A percentile compares a stretch with the other conserved stretches of the same genome.
These are phyloP conservation scores for Portevinia maculata DNA, from an alignment of 2,888 invertebrate species.

Conservation along the genomic window DNA sequence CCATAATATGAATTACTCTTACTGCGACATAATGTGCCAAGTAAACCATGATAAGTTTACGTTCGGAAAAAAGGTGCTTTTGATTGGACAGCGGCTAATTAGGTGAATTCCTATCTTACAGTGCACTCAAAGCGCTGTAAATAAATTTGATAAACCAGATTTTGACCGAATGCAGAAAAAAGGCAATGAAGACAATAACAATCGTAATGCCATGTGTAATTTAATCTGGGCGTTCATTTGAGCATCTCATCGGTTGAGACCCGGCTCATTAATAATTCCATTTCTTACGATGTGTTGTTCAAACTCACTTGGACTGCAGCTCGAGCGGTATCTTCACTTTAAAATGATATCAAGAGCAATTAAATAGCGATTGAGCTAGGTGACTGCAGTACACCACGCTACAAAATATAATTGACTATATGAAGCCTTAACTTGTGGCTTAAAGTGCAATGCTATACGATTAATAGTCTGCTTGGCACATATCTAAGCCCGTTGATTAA, in stretches of 20 bases:
- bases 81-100: slow-evolving; percentile 53
- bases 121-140: slow-evolving; percentile 14
- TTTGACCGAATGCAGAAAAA: slow-evolving; percentile 11
- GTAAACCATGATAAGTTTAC: neutral
- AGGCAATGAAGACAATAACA: slow-evolving; percentile 14
- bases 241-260: slow-evolving; percentile 5
- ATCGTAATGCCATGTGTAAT: slow-evolving; percentile 31
- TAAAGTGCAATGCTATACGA: neutral
- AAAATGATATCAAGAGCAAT: slow-evolving; percentile 35
- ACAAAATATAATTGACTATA: slow-evolving; percentile 48
- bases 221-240: slow-evolving; percentile 45
- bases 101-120: slow-evolving; percentile 36
- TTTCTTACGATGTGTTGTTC: slow-evolving; percentile 34
- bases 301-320: slow-evolving; percentile 47
- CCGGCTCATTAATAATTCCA: slow-evolving; percentile 52
- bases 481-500: neutral
- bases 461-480: neutral
- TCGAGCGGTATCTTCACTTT: too few species aligned
- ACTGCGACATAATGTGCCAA: slow-evolving; percentile 34
- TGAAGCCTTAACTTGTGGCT: slow-evolving; percentile 41
- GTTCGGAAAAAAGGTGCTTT: slow-evolving; percentile 48
- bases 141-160: slow-evolving; percentile 58
- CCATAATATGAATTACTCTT: slow-evolving; percentile 50
- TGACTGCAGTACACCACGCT: neutral
- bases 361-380: slow-evolving; percentile 38